Conservation (phyloP, 2,797 vertebrate genomes). For the Chelidonichthys spinosus region DNA sequence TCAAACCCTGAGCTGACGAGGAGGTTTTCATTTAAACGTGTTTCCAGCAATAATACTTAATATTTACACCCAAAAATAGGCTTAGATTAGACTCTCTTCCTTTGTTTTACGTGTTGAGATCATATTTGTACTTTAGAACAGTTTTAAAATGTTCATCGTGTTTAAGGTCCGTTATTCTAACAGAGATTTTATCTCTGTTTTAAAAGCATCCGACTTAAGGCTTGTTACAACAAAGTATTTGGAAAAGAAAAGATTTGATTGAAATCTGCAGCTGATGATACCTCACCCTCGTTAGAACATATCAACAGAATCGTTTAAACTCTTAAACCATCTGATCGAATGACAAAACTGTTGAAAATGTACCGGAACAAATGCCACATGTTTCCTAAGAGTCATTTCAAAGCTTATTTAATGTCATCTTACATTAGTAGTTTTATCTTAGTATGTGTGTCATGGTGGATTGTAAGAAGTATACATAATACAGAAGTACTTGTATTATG, state of each 20-base stretch:
- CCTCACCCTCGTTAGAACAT: neutral
- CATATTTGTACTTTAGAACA: neutral
- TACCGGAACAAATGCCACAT: neutral
- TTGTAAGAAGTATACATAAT: neutral
- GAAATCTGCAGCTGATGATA: neutral
- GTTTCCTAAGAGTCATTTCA: neutral
- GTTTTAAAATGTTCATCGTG: neutral
- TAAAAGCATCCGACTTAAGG: neutral
- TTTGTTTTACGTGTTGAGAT: neutral
- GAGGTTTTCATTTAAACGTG: neutral
- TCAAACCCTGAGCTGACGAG: neutral
- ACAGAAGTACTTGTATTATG: neutral
- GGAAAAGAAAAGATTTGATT: neutral
- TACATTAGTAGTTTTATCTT: neutral
- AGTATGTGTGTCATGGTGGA: neutral
- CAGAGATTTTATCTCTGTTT: conserved; percentile 7
- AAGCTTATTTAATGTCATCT: neutral
- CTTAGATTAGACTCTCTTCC: neutral
- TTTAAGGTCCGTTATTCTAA: conserved; percentile 10
- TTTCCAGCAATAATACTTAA: neutral
- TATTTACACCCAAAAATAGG: neutral
- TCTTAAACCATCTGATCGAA: neutral
- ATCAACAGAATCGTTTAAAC: neutral
- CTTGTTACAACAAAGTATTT: conserved; percentile 9
- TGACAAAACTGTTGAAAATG: neutral